Conservation (phyloP, 2,888 invertebrate species). For the Hymenopus coronatus region DNA sequence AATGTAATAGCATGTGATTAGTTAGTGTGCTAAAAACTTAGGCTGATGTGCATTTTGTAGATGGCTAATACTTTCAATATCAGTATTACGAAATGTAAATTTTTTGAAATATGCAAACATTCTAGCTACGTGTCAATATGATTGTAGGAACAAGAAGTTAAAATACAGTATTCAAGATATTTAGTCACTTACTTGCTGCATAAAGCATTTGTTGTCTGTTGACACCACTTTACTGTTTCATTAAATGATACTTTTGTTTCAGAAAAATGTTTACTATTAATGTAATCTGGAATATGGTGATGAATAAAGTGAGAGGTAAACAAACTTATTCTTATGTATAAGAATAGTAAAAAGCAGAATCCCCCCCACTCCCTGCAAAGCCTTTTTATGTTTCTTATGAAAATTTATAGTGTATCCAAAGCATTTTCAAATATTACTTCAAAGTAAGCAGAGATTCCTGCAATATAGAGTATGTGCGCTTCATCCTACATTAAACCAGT, state of each 20-base stretch:
- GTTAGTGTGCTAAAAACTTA: background rate
- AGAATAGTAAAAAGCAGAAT: too few relatives aligned
- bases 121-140: background rate
- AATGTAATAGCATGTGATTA: background rate
- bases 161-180: background rate
- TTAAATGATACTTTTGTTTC: background rate
- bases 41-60: background rate
- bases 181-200: background rate
- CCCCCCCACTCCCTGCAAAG: too few relatives aligned
- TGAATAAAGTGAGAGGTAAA: too few relatives aligned
- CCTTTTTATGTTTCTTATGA: too few relatives aligned
- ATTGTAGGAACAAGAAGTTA: background rate
- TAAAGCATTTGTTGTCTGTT: background rate
- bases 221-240: background rate
- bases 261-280: background rate
- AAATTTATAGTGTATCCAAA: too few relatives aligned
- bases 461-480: too few relatives aligned
- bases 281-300: too few relatives aligned
- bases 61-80: background rate
- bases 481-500: too few relatives aligned
- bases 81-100: background rate
- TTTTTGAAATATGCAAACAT: background rate
- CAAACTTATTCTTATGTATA: too few relatives aligned
- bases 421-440: too few relatives aligned
- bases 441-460: too few relatives aligned